phyloP scores from a whole-genome alignment of 2,888 invertebrate species.

The Drosophila vallismaia region DNA sequence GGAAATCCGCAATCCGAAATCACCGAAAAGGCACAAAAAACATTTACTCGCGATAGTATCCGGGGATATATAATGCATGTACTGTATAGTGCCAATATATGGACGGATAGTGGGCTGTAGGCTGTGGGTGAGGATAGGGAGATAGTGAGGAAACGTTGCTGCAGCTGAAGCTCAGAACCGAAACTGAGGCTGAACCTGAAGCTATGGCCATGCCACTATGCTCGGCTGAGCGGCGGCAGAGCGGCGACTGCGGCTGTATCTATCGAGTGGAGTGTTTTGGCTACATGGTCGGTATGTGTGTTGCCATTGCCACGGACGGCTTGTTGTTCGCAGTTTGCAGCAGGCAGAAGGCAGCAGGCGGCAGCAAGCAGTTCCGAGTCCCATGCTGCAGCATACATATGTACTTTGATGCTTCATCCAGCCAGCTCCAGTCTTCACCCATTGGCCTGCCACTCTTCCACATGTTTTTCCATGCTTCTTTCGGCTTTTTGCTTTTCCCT shows the following conservation, averaged over 20 bases:
- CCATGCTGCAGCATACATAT: slow-evolving; percentile 49
- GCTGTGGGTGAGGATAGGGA: not conserved
- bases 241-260: slow-evolving; percentile 58
- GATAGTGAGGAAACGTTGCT: slow-evolving; percentile 26
- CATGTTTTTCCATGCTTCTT: slow-evolving; percentile 42
- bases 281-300: slow-evolving; percentile 70
- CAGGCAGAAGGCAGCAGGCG: slow-evolving; percentile 20
- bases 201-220: slow-evolving; percentile 44
- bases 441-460: slow-evolving; percentile 59
- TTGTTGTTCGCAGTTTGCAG: slow-evolving; percentile 42
- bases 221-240: slow-evolving; percentile 30
- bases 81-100: slow-evolving; percentile 16
- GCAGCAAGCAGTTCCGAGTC: slow-evolving; percentile 13
- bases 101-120: slow-evolving; percentile 5
- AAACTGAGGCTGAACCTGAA: slow-evolving; percentile 65
- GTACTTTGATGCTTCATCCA: slow-evolving; percentile 58
- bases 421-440: slow-evolving; percentile 62
- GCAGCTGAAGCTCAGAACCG: slow-evolving; percentile 68
- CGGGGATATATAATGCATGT: slow-evolving; percentile 16
- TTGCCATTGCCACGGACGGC: slow-evolving; percentile 62
- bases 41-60: slow-evolving; percentile 33
- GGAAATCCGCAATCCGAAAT: slow-evolving; percentile 6
- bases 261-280: slow-evolving; percentile 74
- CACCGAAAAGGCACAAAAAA: slow-evolving; percentile 20
- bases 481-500: not conserved